Base-by-base conservation (phyloP, 2,113 vertebrate genomes). In the Chaetops frenatus region DNA sequence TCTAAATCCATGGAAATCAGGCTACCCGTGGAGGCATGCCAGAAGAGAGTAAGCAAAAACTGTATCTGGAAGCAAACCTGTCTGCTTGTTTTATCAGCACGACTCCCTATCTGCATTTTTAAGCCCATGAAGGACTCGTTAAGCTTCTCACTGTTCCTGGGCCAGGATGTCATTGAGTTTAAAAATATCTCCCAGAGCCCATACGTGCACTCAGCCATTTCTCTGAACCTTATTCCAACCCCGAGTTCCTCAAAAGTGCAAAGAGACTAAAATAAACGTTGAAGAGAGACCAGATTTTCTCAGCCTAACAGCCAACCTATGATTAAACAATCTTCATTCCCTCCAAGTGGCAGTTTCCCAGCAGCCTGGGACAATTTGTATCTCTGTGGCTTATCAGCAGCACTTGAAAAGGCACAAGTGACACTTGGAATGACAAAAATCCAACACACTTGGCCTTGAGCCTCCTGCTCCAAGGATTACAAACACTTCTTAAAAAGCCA, bases 371-470 rank as follows among this genome's bases (percentile, higher is more conserved):
- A 88, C 35, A 64, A 66, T 87, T 53, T 33, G 3, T 54, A 72
- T 36, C 90, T 80, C 21, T 14, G 0, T 2, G 50, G 84, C 61
- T 94, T 96, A 95, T 85, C 90, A 69, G 78, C 85, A 90, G 81
- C 77, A 86, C 81, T 84, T 53, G 48, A 92, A 89, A 88, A 94
- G 91, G 91, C 71, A 84, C 66, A 81, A 97, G 94, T 70, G 70
- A 79, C 78, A 65, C 84, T 77, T 65, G 93, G 94, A 95, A 97
- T 91, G 93, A 85, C 94, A 96, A 95, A 92, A 90, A 90, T 96
- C 74, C 81, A 51, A 61, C 61, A 57, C 44, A 19, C 89, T 87
- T 20, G 53, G 84, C 77, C 62, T 53, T 47, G 42, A 90, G 66
- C 78, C 74, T 87, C 87, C 86, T 71, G 81, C 62, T 40, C 57